Percentiles rank a stretch among this genome's conserved stretches.
phyloP scores from a whole-genome alignment of 2,888 invertebrate genomes.

The Plagodis pulveraria region DNA sequence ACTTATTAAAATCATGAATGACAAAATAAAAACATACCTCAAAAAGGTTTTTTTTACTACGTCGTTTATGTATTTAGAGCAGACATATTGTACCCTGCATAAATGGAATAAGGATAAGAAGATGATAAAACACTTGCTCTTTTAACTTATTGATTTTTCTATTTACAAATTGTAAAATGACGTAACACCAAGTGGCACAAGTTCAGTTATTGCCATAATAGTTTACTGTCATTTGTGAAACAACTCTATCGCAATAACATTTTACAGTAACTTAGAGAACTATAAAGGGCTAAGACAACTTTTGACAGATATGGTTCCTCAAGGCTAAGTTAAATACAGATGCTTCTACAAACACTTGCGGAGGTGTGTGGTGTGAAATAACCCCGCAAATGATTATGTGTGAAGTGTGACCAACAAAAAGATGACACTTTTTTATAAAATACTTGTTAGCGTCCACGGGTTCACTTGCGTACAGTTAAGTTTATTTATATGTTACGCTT shows the following conservation, averaged over 20 bases:
- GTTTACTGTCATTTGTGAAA: slow-evolving; percentile 7
- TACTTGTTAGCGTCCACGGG: too few species aligned
- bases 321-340: background rate
- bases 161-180: slow-evolving; percentile 17
- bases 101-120: background rate
- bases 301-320: slow-evolving; percentile 8
- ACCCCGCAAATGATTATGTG: slow-evolving; percentile 27
- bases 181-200: slow-evolving; percentile 13
- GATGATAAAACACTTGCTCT: slow-evolving; percentile 11
- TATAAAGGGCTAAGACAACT: background rate
- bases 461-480: too few species aligned
- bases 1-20: too few species aligned
- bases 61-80: too few species aligned
- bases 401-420: slow-evolving; percentile 31
- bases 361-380: slow-evolving; percentile 25
- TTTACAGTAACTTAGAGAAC: background rate
- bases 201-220: slow-evolving; percentile 28
- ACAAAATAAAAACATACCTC: too few species aligned
- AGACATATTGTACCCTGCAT: background rate
- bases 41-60: too few species aligned
- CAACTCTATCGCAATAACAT: slow-evolving; percentile 2
- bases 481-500: too few species aligned
- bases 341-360: slow-evolving; percentile 18
- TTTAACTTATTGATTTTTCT: slow-evolving; percentile 14
- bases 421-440: slow-evolving; percentile 19